Conservation (phyloP, 2,113 vertebrate species). For the Ptyas mucosa region DNA sequence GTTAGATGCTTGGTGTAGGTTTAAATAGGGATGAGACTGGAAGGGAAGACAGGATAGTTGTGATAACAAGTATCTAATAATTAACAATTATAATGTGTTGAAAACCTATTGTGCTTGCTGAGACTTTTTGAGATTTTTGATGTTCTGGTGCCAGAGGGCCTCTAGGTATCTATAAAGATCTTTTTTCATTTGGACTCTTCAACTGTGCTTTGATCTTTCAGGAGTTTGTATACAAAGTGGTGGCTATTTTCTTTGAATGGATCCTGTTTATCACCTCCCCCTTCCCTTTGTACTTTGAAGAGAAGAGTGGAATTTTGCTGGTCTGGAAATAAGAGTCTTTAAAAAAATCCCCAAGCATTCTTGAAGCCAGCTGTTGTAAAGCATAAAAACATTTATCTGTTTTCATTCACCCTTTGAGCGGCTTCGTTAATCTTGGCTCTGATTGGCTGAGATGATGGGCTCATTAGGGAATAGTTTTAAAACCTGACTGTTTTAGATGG, state of each 20-base stretch:
- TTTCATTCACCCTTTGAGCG: neutral
- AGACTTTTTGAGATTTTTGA: neutral
- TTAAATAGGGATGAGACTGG: neutral
- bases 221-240: conserved; percentile 42
- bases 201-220: conserved; percentile 21
- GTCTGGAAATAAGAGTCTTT: conserved; percentile 11
- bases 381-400: conserved; percentile 40
- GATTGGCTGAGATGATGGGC: neutral
- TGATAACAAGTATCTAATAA: neutral
- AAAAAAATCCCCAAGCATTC: conserved; percentile 2
- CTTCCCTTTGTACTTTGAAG: conserved; percentile 40
- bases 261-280: conserved; percentile 43
- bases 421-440: neutral
- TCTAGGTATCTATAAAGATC: neutral
- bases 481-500: neutral
- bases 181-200: accelerated
- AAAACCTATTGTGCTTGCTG: neutral
- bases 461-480: conserved; percentile 2
- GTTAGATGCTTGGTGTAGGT: neutral
- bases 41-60: neutral
- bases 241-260: conserved; percentile 50
- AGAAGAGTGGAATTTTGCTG: conserved; percentile 11
- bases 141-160: neutral
- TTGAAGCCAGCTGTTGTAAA: conserved; percentile 20
- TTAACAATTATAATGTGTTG: neutral